Evolutionary conservation across 2,113 vertebrate genomes (phyloP), one percentile per base, ranked within the genome.

Genomic region (Salminus brasiliensis): DNA sequence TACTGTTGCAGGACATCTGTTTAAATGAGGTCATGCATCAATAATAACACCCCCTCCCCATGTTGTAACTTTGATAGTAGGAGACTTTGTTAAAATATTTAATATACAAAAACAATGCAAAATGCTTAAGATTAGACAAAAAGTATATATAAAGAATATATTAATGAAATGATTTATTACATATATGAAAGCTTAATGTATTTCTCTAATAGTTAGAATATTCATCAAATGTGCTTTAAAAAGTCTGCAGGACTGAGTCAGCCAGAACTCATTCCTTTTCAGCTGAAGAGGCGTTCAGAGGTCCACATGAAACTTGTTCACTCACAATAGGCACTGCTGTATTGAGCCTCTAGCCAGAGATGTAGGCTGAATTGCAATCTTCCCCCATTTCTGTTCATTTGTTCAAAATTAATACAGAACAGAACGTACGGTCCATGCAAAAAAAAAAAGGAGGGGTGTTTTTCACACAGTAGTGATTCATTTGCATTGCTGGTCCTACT

Each of bases 361-460:
- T 57, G 57, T 74, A 60, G 72, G 72, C 55, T 63, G 72, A 29
- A 74, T 74, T 63, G 72, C 60, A 62, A 30, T 60, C 72, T 74
- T 55, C 72, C 36, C 30, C 60, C 30, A 8, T 63, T 30, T 32
- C 18, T 63, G 29, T 34, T 63, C 30, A 63, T 63, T 63, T 63
- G 12, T 1, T 30, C 25, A 15, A 18, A 32, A 62, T 62, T 29
- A 30, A 66, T 10, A 59, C 18, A 39, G 32, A 39, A 11, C 60
- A 63, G n/a, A 63, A 63, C 16, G 60, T 63, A 60, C 57, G 30
- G 60, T 9, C 15, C 13, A 63, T 18, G 9, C 4, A 39, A 66
- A 39, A 34, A 66, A 36, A 65, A 36, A n/a, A 18, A 65, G 21
- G 36, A 2, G 21, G 10, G 6, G 36, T 10, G 4, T 1, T 12